Evolutionary conservation across 2,797 vertebrate genomes (phyloP), one percentile per base, ranked within the genome.

Genomic region (Crenichthys baileyi): DNA sequence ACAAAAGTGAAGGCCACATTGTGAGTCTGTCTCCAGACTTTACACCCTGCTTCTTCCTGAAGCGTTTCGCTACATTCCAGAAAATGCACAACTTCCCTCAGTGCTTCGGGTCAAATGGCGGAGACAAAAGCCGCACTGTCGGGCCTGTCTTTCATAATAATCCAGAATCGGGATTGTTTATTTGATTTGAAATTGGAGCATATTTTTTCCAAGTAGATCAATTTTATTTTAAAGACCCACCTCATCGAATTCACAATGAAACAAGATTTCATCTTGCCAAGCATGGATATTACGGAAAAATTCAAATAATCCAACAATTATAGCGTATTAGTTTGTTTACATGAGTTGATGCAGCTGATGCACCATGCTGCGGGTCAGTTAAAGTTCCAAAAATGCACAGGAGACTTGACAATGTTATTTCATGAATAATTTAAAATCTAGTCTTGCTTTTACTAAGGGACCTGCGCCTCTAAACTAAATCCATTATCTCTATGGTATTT

Each of bases 41-140:
- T 26, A 70, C 24, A 51, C 67, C 75, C 77, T 60, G 8, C 36
- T 41, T 81, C 78, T 78, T 68, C 76, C 78, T 73, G 44, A 88
- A 89, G 87, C 79, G 83, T 90, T 90, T 82, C 81, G 88, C 91
- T 75, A 87, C 89, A 91, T 93, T 94, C 88, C 90, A 91, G 78
- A 80, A 93, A 91, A 93, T 55, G 83, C 83, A 65, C 80, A 85
- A 83, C 83, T 84, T 85, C 87, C 85, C 79, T 85, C 79, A 13
- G 63, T 79, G 84, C 73, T 88, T 79, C 87, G 88, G 87, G 87
- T 92, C 89, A 90, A 82, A 88, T 72, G 87, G 77, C 75, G 76
- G 88, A 91, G 85, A 92, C 86, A 91, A 91, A 90, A 82, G 83
- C 65, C 73, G 74, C 87, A 73, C 51, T 87, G 77, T 77, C 70